Evolutionary conservation across 2,113 vertebrate genomes (phyloP).

Genomic region (Macquaria ambigua): DNA sequence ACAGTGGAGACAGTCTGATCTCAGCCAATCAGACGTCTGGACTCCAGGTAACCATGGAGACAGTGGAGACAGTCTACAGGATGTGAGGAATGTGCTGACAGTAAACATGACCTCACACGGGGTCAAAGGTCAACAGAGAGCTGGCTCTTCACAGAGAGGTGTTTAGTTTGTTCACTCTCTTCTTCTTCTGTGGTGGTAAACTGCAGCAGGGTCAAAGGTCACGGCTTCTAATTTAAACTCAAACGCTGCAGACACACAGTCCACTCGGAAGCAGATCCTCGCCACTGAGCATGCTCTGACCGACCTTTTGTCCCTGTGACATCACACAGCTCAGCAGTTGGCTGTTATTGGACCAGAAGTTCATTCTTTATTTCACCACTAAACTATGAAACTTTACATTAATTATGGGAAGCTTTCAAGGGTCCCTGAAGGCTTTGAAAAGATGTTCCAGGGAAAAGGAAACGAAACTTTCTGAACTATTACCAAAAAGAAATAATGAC

Average conservation of each 20-base stretch:
- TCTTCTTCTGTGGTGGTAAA: conserved; percentile 2
- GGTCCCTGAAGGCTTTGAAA: neutral
- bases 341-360: too few species aligned
- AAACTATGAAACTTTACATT: too few species aligned
- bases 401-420: too few species aligned
- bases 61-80: neutral
- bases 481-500: too few species aligned
- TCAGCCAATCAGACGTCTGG: neutral
- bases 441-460: neutral
- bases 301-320: neutral
- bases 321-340: neutral
- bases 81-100: neutral
- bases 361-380: too few species aligned
- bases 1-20: neutral
- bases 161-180: neutral
- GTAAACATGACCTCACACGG: neutral
- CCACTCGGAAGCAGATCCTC: too few species aligned
- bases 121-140: conserved; percentile 35
- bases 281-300: neutral
- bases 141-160: neutral
- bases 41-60: conserved; percentile 6
- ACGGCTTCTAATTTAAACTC: neutral
- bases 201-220: conserved; percentile 11
- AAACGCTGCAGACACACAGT: too few species aligned
- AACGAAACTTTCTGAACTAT: too few species aligned